Percentiles rank a stretch among this genome's conserved stretches.
Evolutionary conservation across 2,797 vertebrate species (phyloP).

Genomic region (Scolopax bukidnonensis): DNA sequence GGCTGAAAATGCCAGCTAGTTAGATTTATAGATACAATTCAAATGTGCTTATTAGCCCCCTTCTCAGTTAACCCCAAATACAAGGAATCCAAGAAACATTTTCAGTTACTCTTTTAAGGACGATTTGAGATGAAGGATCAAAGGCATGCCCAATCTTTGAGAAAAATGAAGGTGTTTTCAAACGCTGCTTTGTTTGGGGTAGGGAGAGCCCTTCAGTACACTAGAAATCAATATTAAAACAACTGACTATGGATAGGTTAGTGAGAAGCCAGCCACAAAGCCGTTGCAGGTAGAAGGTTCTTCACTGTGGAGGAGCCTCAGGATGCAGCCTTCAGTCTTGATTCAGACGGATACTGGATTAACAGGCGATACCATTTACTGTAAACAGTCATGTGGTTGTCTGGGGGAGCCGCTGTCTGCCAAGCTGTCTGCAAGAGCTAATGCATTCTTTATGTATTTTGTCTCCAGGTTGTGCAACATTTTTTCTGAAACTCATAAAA

Average conservation of each 20-base stretch:
- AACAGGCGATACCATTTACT: not conserved
- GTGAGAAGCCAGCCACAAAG: not conserved
- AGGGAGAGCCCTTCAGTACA: not conserved
- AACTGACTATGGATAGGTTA: not conserved
- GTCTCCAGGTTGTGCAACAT: conserved; percentile 33
- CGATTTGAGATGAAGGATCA: not conserved
- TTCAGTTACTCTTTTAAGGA: not conserved
- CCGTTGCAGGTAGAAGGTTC: not conserved
- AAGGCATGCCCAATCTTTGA: not conserved
- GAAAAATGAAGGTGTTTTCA: not conserved
- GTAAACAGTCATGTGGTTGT: conserved; percentile 22
- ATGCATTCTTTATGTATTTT: conserved; percentile 46
- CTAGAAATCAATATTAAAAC: not conserved
- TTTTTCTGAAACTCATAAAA: conserved; percentile 48
- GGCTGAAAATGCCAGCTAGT: not conserved
- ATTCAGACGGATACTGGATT: not conserved
- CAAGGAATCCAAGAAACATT: not conserved
- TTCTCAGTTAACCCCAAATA: not conserved
- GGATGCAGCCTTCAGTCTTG: not conserved
- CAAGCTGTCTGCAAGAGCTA: conserved; percentile 22
- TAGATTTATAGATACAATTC: not conserved
- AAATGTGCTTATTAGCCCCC: not conserved
- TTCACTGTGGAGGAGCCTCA: not conserved
- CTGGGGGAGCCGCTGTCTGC: not conserved
- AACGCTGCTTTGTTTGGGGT: not conserved